Conservation (phyloP, 2,888 invertebrate genomes). For the Polyommatus iphigenia region DNA sequence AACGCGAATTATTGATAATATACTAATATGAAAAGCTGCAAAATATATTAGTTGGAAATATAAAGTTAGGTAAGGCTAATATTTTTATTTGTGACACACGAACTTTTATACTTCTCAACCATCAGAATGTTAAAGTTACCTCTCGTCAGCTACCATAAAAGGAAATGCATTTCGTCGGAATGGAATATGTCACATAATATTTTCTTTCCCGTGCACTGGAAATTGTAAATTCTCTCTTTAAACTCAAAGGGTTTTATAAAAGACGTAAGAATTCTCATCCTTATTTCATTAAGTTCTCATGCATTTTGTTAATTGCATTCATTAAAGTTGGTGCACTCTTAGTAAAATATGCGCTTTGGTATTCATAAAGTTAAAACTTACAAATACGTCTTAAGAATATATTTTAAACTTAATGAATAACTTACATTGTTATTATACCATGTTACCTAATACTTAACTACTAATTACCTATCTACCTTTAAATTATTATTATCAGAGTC, state of each 20-base stretch:
- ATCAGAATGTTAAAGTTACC: conserved; percentile 26
- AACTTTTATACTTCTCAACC: not conserved
- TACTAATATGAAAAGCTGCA: not conserved
- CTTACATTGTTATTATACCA: too few relatives aligned
- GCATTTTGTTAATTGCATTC: conserved; percentile 10
- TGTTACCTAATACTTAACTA: too few relatives aligned
- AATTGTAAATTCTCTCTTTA: conserved; percentile 25
- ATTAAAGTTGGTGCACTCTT: not conserved
- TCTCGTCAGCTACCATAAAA: conserved; percentile 23
- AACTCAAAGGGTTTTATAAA: conserved; percentile 27
- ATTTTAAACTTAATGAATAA: not conserved
- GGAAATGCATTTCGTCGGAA: conserved; percentile 29
- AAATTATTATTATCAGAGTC: too few relatives aligned
- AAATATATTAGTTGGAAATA: not conserved
- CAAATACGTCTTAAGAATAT: not conserved
- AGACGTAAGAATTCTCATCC: conserved; percentile 13
- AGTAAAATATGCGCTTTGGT: not conserved
- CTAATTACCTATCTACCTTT: too few relatives aligned
- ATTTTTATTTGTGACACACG: conserved; percentile 12
- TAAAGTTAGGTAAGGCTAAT: not conserved
- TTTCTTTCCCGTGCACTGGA: conserved; percentile 20
- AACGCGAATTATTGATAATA: too few relatives aligned
- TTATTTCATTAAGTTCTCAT: not conserved
- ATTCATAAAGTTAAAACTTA: not conserved
- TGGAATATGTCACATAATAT: conserved; percentile 30